Base-by-base conservation (phyloP, 2,888 invertebrate genomes). In the Halictus ligatus region DNA sequence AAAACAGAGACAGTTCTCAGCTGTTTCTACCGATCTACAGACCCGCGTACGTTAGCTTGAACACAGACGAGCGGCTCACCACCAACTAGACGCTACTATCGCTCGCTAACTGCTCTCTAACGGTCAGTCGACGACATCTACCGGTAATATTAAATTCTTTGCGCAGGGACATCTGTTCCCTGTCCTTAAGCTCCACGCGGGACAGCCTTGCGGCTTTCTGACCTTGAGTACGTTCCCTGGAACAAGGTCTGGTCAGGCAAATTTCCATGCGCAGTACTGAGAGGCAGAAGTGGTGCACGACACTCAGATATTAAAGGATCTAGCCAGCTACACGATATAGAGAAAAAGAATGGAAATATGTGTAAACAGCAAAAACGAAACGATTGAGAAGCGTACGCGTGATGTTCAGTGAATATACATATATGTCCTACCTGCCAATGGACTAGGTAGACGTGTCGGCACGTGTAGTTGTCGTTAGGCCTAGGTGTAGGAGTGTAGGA, bases 401-500 rank as follows among this genome's bases (percentile, higher is more conserved):
- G 73, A 82, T 82, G 73, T 79, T 78, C 83, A 81, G 75, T 79
- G 81, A 73, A 87, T 77, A 85, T 75, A 87, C 74, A 75, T 60
- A 74, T 84, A 80, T 76, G 48, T 85, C 77, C 82, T 85, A 91
- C 79, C 81, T 89, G 83, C 81, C 79, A 86, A 78, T 73, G 74
- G 90, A 89, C 89, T 92, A 92, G 91, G 89, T 93, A 93, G 91
- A 92, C 92, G 92, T 93, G 92, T 93, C 94, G 93, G 93, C 93
- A 94, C 93, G 91, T 91, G 92, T 94, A 94, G 93, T 92, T 90
- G 80, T 85, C 82, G 87, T 88, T 90, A 93, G 93, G 93, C 78
- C 83, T 94, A 94, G 94, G 93, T 90, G 91, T 94, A 93, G 94
- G 94, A 92, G 92, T 92, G 92, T 94, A 94, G 94, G 94, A 93